Base-by-base conservation (phyloP, 2,888 invertebrate species). In the Acanthococcus lagerstroemiae region DNA sequence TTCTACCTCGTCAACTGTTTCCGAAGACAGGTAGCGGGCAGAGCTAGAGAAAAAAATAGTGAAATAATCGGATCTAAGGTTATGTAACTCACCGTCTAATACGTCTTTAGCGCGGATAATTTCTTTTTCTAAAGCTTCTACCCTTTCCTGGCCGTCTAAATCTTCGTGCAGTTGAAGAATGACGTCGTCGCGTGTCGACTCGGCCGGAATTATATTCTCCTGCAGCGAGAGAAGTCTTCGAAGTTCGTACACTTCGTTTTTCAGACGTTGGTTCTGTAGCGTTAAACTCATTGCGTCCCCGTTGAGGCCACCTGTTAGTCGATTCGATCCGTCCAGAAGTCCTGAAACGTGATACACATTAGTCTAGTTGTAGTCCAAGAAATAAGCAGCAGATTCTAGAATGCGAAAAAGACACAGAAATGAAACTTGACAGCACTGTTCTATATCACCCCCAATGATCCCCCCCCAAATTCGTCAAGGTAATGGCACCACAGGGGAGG, bases 31-130 rank as follows among this genome's bases (percentile, higher is more conserved):
- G n/a, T n/a, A n/a, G n/a, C n/a, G n/a, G n/a, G n/a, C n/a, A n/a
- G n/a, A n/a, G n/a, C n/a, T n/a, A n/a, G n/a, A n/a, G n/a, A n/a
- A n/a, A n/a, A n/a, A n/a, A n/a, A n/a, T n/a, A n/a, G n/a, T n/a
- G n/a, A n/a, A n/a, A n/a, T n/a, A n/a, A n/a, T n/a, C n/a, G n/a
- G n/a, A n/a, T n/a, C n/a, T n/a, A n/a, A n/a, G n/a, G 15, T 52
- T 24, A 24, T 24, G 24, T 52, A 52, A 67, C 71, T 70, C 72
- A 80, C 81, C 79, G 72, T 78, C 83, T 26, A 90, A 80, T 55
- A 89, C 88, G 77, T 90, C 90, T 75, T 87, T 85, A 21, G 89
- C 88, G 69, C 88, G 81, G 68, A 86, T 82, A 67, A 90, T 79
- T 73, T 89, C 88, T 73, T 84, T 83, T 73, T 87, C 85, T 55